phyloP scores from a whole-genome alignment of 2,888 invertebrate species.

The Frankliniella fusca region DNA sequence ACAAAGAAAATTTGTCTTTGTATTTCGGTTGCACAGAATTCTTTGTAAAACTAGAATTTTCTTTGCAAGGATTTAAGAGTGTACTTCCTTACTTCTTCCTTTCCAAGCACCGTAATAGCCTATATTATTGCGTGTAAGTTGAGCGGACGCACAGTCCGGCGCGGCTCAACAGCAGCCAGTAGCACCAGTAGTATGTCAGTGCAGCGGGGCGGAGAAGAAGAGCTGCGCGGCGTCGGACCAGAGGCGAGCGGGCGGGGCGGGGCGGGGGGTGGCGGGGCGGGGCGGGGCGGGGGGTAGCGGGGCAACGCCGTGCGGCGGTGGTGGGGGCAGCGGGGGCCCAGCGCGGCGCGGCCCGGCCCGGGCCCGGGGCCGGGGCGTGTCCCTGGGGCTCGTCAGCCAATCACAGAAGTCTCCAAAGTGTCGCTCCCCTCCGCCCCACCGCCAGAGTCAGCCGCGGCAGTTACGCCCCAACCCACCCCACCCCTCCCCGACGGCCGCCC shows the following conservation, averaged over 20 bases:
- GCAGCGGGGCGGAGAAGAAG: no score
- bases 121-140: no score
- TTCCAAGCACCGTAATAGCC: no score
- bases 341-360: background rate
- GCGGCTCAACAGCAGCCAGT: no score
- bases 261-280: background rate
- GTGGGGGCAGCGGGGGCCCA: background rate
- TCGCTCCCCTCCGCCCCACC: background rate
- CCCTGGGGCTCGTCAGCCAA: conserved; percentile 17
- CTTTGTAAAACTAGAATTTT: no score
- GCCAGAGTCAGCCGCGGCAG: background rate
- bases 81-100: no score
- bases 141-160: no score
- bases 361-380: background rate
- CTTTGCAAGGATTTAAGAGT: no score
- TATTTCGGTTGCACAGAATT: no score
- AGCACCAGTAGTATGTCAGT: no score
- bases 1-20: no score
- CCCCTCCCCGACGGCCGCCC: background rate
- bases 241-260: background rate
- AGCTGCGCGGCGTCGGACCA: background rate
- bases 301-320: background rate
- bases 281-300: background rate
- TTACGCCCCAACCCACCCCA: background rate
- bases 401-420: conserved; percentile 24